Base-by-base conservation (phyloP, 2,113 vertebrate species). In the Cavia aperea region DNA sequence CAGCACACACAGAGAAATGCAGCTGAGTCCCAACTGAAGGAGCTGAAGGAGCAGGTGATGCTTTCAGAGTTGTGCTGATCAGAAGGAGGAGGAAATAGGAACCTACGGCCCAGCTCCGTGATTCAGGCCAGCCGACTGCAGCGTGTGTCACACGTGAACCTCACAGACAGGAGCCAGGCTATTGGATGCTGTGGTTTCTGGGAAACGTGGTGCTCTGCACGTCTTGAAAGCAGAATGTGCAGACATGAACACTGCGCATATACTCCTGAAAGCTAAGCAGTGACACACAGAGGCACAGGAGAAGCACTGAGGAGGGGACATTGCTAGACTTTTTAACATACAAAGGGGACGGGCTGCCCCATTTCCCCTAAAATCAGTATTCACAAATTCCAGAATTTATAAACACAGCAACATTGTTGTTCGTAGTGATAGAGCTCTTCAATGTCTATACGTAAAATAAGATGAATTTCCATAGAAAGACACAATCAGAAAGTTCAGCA, bases 401-500 rank as follows among this genome's bases (percentile, higher is more conserved):
- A 58, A 92, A 70, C 13, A 81, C 15, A 62, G 68, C 21, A 0
- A 4, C 81, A 56, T 13, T 54, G 23, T 56, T 88, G 39, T 58
- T n/a, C 8, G 24, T 68, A 56, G 75, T 7, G 36, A 75, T 13
- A 54, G 4, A 12, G 75, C 33, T 90, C 29, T 43, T 60, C 82
- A 89, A 66, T 36, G 39, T 29, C 51, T 66, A 10, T 21, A 13
- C 56, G 31, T 91, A 36, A 83, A 85, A 79, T 60, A 77, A 92
- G 39, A 65, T 31, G 60, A 46, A 62, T 36, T 84, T 89, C 82
- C 66, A 58, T 12, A 79, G 36, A 49, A 75, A 24, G 10, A 91
- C 84, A 84, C 15, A 51, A 83, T 86, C 88, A 78, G 81, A 89
- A 79, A 94, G 89, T 31, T 93, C 90, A 70, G 84, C 43, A 56